A percentile compares a stretch with the other conserved stretches of the same genome.
Conservation (phyloP, 2,888 invertebrate species). For the Drosophila tripunctata region DNA sequence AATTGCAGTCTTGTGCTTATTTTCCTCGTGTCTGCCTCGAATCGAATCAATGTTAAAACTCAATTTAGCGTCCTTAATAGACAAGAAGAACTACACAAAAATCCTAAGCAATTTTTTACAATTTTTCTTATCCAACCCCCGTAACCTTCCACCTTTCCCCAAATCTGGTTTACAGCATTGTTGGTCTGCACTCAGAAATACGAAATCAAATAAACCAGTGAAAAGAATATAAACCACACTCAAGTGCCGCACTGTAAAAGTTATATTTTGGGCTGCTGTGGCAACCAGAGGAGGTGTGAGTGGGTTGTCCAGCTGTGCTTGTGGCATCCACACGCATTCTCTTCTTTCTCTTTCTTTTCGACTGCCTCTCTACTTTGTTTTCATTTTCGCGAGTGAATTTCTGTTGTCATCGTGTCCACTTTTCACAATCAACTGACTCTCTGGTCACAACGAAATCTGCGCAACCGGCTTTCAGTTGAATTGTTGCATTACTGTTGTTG, state of each 20-base stretch:
- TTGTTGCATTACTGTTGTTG: slow-evolving; percentile 29
- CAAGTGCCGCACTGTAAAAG: slow-evolving; percentile 44
- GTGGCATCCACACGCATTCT: slow-evolving; percentile 20
- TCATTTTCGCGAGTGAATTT: slow-evolving; percentile 73
- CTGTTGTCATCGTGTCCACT: slow-evolving; percentile 73
- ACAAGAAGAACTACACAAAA: slow-evolving; percentile 47
- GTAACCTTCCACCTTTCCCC: too few relatives aligned
- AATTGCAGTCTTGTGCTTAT: slow-evolving; percentile 37
- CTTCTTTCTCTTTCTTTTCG: too few relatives aligned
- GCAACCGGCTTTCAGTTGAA: slow-evolving; percentile 46
- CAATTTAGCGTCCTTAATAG: slow-evolving; percentile 57
- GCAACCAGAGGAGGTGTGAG: not conserved
- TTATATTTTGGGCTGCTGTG: slow-evolving; percentile 36
- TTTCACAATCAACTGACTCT: slow-evolving; percentile 72
- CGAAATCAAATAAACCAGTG: slow-evolving; percentile 73
- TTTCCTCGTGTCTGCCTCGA: slow-evolving; percentile 4
- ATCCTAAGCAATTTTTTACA: slow-evolving; percentile 59
- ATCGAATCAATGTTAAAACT: slow-evolving; percentile 60
- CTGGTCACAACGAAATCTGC: slow-evolving; percentile 47
- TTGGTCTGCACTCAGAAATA: slow-evolving; percentile 1
- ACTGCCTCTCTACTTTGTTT: slow-evolving; percentile 64
- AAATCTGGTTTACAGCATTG: too few relatives aligned
- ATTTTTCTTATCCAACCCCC: slow-evolving; percentile 24
- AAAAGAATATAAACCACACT: slow-evolving; percentile 68
- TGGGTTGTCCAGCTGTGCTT: slow-evolving; percentile 17